Conservation (phyloP, 2,113 vertebrate species). For the Zosterops lateralis region DNA sequence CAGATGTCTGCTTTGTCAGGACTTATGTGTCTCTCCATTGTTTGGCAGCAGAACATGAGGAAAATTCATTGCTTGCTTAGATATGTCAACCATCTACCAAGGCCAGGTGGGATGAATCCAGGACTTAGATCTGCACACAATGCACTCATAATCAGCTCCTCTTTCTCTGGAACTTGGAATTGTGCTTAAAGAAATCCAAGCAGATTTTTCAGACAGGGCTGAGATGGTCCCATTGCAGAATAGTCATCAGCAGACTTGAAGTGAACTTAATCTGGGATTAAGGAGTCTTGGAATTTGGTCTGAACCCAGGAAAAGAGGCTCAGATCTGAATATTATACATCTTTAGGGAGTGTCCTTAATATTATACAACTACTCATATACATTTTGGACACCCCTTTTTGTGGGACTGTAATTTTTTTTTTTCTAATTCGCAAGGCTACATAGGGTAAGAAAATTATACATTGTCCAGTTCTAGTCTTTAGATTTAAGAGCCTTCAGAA, state of each 20-base stretch:
- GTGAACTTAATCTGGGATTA: background rate
- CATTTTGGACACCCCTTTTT: background rate
- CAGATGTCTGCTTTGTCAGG: conserved; percentile 47
- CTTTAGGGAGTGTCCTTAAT: background rate
- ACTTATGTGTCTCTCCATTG: background rate
- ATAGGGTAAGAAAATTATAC: background rate
- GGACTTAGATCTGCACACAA: background rate
- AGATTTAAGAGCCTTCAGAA: background rate
- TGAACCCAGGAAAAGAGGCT: background rate
- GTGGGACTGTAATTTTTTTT: background rate
- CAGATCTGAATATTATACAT: background rate
- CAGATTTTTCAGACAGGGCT: background rate
- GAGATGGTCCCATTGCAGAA: background rate
- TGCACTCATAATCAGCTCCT: background rate
- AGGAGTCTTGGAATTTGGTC: background rate
- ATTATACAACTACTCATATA: background rate
- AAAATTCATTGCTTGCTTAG: conserved; percentile 26
- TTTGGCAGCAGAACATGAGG: background rate
- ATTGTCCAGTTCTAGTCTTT: background rate
- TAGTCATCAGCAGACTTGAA: background rate
- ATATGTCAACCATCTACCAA: background rate
- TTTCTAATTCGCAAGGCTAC: background rate
- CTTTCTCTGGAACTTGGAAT: background rate
- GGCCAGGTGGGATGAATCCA: conserved; percentile 21
- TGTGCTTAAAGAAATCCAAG: background rate